Base-by-base conservation (phyloP, 2,113 vertebrate genomes). In the Gymnorhina tibicen region DNA sequence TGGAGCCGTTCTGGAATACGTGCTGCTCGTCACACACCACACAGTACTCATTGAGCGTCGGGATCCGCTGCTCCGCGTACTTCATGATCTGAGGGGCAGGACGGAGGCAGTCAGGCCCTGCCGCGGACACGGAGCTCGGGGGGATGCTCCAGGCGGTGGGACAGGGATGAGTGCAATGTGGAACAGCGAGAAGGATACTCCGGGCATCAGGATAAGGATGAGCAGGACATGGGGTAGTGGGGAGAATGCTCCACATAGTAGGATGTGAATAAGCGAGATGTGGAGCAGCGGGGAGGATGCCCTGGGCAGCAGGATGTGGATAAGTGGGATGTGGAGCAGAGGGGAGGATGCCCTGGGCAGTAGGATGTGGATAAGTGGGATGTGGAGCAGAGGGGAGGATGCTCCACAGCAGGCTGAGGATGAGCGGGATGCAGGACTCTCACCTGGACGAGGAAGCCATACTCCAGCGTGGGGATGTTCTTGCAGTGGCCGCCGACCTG, bases 21-120 rank as follows among this genome's bases (percentile, higher is more conserved):
- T 99, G 99, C 98, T 99, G 99, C 85, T 99, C 99, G 6, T 99
- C 99, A 68, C 99, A 99, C 75, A 99, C 99, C 97, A 99, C 99
- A 3, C 99, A 99, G 98, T 99, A 99, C 95, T 99, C 99, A 2
- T 99, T 99, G 90, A 99, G 97, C 1, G 99, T 99, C 3, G 99
- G 99, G 78, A 99, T 99, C 87, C 99, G 98, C 98, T 99, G 99
- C 96, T 99, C 99, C 3, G 99, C 99, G 32, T 99, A 99, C 96
- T 99, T 99, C 99, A 99, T 99, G 88, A 99, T 99, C 99, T 99
- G 96, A 41, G 52, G 27, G 59, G 41, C 93, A 64, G 27, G 32
- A 64, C 0, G 1, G 8, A 41, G 47, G 33, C 6, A 69, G 18
- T 70, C 56, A 53, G 63, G 6, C 12, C 63, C 66, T 1, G 10